phyloP scores from a whole-genome alignment of 2,888 invertebrate species.

The Sesia apiformis region DNA sequence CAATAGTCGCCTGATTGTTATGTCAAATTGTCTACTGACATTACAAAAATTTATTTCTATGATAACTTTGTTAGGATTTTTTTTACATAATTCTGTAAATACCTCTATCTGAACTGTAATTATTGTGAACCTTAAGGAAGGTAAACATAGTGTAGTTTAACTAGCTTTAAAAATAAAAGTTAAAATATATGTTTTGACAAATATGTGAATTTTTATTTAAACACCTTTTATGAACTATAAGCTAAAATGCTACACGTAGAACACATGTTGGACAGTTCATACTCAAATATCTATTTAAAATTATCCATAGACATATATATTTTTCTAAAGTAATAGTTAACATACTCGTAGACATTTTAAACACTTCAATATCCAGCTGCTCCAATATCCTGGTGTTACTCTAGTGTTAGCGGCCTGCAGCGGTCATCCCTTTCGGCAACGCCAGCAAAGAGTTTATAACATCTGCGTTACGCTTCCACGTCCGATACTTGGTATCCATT shows the following conservation, averaged over 20 bases:
- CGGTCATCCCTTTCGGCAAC: conserved; percentile 83
- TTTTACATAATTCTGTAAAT: not conserved
- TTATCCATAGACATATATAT: no score
- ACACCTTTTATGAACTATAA: no score
- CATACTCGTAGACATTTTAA: no score
- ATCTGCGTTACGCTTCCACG: conserved; percentile 80
- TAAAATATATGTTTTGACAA: not conserved
- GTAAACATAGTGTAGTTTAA: not conserved
- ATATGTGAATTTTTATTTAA: no score
- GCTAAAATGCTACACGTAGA: no score
- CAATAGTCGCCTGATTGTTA: not conserved
- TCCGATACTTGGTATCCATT: conserved; percentile 37
- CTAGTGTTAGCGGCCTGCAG: conserved; percentile 75
- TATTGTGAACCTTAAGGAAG: not conserved
- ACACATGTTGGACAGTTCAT: no score
- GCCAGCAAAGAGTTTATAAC: conserved; percentile 83
- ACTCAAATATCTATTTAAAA: no score
- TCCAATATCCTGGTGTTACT: no score
- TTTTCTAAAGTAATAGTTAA: no score
- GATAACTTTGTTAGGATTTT: not conserved
- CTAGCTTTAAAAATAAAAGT: not conserved
- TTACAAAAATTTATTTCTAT: not conserved
- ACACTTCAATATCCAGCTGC: no score
- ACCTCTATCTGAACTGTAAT: not conserved
- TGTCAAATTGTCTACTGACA: not conserved